These are phyloP conservation scores for Esox masquinongy DNA, from an alignment of 2,797 vertebrate genomes.

Conservation along the genomic window DNA sequence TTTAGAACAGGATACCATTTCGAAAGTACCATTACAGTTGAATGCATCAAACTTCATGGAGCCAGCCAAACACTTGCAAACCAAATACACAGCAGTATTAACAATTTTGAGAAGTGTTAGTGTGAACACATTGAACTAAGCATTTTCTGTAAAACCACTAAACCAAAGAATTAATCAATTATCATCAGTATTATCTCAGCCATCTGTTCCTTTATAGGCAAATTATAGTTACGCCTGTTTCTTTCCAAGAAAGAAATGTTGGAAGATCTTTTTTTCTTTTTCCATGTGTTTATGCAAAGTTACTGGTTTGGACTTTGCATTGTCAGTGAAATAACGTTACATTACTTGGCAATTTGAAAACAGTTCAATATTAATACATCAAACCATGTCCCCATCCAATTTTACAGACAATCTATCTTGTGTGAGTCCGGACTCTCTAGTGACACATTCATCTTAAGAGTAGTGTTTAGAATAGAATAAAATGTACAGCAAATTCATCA, in stretches of 20 bases:
- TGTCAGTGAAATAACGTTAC: not conserved
- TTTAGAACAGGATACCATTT: no score
- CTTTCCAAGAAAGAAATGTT: conserved; percentile 48
- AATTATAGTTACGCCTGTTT: conserved; percentile 47
- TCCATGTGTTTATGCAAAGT: conserved; percentile 44
- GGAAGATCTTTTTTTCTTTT: conserved; percentile 55
- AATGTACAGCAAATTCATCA: conserved; percentile 13
- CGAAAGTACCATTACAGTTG: no score
- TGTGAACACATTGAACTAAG: not conserved
- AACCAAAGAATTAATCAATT: conserved; percentile 33
- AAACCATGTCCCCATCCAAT: conserved; percentile 5
- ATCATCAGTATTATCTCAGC: conserved; percentile 46
- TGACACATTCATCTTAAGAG: conserved; percentile 19
- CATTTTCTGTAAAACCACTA: conserved; percentile 10
- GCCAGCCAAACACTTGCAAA: not conserved
- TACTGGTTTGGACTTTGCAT: not conserved
- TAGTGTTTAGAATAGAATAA: conserved; percentile 13
- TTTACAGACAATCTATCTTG: conserved; percentile 7
- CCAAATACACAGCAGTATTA: not conserved
- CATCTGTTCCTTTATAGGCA: conserved; percentile 39
- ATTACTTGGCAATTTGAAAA: conserved; percentile 20
- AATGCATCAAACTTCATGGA: not conserved
- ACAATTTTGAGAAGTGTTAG: not conserved
- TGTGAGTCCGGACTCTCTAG: conserved; percentile 4
- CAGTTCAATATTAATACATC: conserved; percentile 15